Evolutionary conservation across 2,797 vertebrate genomes (phyloP), one percentile per base, ranked within the genome.

Genomic region (Denticeps clupeoides): DNA sequence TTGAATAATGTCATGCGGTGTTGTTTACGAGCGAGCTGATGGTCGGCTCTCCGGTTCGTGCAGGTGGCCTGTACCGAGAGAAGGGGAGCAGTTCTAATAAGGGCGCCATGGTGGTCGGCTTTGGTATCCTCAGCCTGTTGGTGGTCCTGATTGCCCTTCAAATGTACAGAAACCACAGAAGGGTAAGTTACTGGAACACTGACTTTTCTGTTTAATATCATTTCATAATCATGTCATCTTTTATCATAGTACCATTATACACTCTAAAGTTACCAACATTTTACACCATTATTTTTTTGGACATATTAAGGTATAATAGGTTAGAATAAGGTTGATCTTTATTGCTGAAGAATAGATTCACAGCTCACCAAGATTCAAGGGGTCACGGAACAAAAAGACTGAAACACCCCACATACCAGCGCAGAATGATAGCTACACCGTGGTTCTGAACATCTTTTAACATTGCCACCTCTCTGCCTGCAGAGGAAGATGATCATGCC

Each of bases 81-180:
- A 7, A 58, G 1, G 10, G 47, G 7, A 35, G 16, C 7, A 2
- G 9, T 2, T 63, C 71, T 8, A 46, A 49, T 1, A 71, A 68
- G 19, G 47, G 47, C 0, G 46, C 43, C 3, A 45, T 54, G 1
- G 38, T 70, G 18, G 29, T 68, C 2, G 73, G 70, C 8, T 61
- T 83, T 15, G 55, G 68, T 35, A 40, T 80, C 16, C 59, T 84
- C 5, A 56, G 80, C 7, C 0, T 81, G 3, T 31, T 79, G 54
- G 42, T 81, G 49, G 60, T 84, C 42, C 47, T 85, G 56, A 32
- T 79, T 51, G 37, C 77, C 51, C 58, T 59, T 41, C 76, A 83
- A 69, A 62, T 78, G 63, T 83, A 70, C 74, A 82, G 62, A 57
- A 85, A 84, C 53, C 49, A 77, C 49, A 79, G 59, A 51, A 67